Conservation (phyloP, 2,888 invertebrate species). For the Neuroscelio doddi region DNA sequence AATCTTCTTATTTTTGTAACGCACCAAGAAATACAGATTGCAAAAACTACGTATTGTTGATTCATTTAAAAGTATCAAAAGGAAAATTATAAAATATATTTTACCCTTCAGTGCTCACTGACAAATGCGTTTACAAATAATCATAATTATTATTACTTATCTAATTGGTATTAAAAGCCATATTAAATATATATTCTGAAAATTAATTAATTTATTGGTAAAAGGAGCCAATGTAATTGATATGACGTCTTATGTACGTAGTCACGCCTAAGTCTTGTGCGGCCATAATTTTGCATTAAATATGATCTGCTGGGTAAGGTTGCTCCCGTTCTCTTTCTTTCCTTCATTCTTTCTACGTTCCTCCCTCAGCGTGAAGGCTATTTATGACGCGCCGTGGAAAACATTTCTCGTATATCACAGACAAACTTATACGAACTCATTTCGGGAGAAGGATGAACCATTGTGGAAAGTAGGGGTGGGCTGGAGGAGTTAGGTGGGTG, state of each 20-base stretch:
- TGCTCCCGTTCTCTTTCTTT: conserved; percentile 6
- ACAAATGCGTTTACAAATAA: too few relatives aligned
- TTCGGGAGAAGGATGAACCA: conserved; percentile 34
- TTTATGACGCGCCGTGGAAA: conserved; percentile 64
- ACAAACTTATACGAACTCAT: conserved; percentile 59
- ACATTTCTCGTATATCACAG: conserved; percentile 65
- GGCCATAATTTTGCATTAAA: conserved; percentile 66
- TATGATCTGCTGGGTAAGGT: conserved; percentile 47
- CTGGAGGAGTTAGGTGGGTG: not conserved
- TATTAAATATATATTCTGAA: too few relatives aligned
- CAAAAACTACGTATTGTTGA: too few relatives aligned
- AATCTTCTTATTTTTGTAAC: conserved; percentile 25
- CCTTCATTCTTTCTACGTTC: conserved; percentile 23
- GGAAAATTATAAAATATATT: too few relatives aligned
- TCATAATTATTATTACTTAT: too few relatives aligned
- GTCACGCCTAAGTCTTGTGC: conserved; percentile 36
- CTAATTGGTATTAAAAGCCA: too few relatives aligned
- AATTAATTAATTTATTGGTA: too few relatives aligned
- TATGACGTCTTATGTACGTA: conserved; percentile 38
- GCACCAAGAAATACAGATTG: conserved; percentile 2
- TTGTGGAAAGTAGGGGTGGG: conserved; percentile 20
- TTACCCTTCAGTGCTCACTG: too few relatives aligned
- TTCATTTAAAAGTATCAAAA: too few relatives aligned
- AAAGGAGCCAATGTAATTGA: not conserved
- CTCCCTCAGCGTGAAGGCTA: conserved; percentile 50